These are phyloP conservation scores for Malurus elegans DNA, from an alignment of 2,113 vertebrate species.

Conservation along the genomic window DNA sequence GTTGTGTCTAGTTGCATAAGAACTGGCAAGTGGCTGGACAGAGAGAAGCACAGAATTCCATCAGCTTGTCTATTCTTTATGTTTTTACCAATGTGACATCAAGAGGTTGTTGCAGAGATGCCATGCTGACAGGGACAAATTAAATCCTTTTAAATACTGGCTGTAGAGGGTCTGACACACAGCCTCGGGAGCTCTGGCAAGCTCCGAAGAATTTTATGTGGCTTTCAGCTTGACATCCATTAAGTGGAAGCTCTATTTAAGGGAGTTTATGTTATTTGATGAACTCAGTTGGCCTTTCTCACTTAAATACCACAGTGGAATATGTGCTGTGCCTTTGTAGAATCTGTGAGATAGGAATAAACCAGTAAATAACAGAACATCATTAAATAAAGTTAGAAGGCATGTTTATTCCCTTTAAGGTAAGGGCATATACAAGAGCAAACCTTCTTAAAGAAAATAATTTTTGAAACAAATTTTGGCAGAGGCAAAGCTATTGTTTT, in stretches of 20 bases:
- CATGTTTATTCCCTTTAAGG: not conserved
- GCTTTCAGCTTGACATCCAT: not conserved
- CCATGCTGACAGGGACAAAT: not conserved
- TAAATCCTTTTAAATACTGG: not conserved
- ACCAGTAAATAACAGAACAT: not conserved
- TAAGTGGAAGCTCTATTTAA: not conserved
- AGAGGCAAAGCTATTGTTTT: not conserved
- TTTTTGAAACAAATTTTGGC: not conserved
- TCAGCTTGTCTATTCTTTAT: not conserved
- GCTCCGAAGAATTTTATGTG: not conserved
- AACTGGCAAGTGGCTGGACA: not conserved
- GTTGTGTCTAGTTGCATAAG: not conserved
- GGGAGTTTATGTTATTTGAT: not conserved
- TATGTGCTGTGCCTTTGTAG: not conserved
- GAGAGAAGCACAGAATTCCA: not conserved
- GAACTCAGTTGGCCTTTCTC: constrained; percentile 8
- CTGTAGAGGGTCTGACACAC: not conserved
- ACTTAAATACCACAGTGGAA: not conserved
- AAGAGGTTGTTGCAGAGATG: not conserved
- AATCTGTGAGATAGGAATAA: not conserved
- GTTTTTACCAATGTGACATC: not conserved
- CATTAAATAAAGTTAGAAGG: not conserved
- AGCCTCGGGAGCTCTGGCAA: not conserved
- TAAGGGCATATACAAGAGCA: not conserved
- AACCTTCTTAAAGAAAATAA: not conserved